These are phyloP conservation scores for Neolamprologus sp. DNA, from an alignment of 2,113 vertebrate genomes.

Conservation along the genomic window DNA sequence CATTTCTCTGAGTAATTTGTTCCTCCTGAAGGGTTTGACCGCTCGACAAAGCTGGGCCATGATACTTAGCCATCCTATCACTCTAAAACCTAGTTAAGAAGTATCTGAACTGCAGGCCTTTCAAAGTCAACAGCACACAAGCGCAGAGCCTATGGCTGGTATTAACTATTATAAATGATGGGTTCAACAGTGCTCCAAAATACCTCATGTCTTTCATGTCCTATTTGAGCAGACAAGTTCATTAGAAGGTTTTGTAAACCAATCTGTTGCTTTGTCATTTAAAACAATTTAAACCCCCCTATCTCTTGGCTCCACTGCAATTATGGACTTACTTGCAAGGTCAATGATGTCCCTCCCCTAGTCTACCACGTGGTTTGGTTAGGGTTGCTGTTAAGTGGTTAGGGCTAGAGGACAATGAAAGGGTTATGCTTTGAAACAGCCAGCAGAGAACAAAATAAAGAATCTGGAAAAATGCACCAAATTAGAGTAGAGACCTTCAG, in stretches of 20 bases:
- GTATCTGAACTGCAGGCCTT: conserved; percentile 4
- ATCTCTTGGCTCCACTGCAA: background rate
- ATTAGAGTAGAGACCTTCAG: background rate
- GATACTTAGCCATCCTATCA: conserved; percentile 53
- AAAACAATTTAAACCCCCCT: background rate
- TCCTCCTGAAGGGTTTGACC: conserved; percentile 47
- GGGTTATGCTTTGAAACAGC: background rate
- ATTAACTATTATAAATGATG: background rate
- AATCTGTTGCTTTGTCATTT: background rate
- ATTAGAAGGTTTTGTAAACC: background rate
- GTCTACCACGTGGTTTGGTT: background rate
- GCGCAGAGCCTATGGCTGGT: background rate
- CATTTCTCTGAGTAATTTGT: conserved; percentile 50
- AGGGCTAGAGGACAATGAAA: background rate
- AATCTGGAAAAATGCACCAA: background rate
- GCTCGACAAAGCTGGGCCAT: conserved; percentile 32
- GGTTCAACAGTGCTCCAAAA: background rate
- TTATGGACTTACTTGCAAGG: background rate
- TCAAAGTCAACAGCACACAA: background rate
- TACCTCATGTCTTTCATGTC: background rate
- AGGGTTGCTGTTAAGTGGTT: background rate
- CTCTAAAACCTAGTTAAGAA: conserved; percentile 50
- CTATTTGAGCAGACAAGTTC: background rate
- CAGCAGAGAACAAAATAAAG: background rate
- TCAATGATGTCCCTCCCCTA: background rate